Conservation (phyloP, 2,888 invertebrate species). For the Perithous albicinctus region DNA sequence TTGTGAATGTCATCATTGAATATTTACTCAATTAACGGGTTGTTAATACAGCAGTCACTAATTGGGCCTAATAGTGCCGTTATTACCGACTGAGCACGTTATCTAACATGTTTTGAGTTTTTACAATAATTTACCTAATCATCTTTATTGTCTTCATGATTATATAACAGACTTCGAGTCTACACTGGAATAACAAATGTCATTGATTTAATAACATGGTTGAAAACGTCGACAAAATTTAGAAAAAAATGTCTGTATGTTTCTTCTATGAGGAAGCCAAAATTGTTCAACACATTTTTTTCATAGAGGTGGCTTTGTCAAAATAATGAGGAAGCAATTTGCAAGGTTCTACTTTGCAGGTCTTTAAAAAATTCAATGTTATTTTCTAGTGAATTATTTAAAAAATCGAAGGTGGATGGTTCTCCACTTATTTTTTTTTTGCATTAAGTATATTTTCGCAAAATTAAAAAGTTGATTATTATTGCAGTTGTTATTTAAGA, state of each 20-base stretch:
- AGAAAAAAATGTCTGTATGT: too few relatives aligned
- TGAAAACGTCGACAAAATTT: too few relatives aligned
- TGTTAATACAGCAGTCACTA: background rate
- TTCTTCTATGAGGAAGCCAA: too few relatives aligned
- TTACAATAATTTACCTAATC: background rate
- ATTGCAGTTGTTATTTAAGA: too few relatives aligned
- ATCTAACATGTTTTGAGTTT: background rate
- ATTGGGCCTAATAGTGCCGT: background rate
- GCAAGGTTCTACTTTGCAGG: too few relatives aligned
- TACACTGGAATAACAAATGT: background rate
- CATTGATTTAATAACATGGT: background rate
- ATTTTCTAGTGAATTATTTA: background rate
- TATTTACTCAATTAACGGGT: background rate
- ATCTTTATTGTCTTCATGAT: background rate
- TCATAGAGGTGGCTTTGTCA: too few relatives aligned
- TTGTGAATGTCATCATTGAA: background rate
- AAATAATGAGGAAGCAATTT: too few relatives aligned
- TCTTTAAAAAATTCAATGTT: background rate
- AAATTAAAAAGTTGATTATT: too few relatives aligned
- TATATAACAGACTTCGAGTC: background rate
- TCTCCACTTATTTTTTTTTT: too few relatives aligned
- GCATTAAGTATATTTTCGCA: too few relatives aligned
- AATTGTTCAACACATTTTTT: too few relatives aligned
- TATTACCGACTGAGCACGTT: background rate
- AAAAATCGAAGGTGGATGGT: too few relatives aligned